Evolutionary conservation across 2,113 vertebrate species (phyloP), one percentile per base, ranked within the genome.

Genomic region (Trematocara marginatum): DNA sequence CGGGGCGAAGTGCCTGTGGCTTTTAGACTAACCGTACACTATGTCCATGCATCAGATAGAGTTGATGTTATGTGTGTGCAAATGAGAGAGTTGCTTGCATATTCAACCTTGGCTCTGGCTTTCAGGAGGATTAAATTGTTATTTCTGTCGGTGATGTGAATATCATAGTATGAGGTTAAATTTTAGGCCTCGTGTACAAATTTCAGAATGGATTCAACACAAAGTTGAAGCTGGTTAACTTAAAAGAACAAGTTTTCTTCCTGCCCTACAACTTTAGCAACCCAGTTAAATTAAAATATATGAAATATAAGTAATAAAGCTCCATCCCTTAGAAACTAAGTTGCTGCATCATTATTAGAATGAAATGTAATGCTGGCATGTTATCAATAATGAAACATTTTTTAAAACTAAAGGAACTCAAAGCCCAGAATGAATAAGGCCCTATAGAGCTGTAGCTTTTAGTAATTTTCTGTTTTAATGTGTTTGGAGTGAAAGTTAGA

Each of bases 1-100:
- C 40, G 53, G 92, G 91, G 38, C 71, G 82, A 94, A 92, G 90
- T 86, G 90, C 86, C 88, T 89, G 92, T 31, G 92, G 94, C 86
- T 94, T 94, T 84, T 51, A 42, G 76, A 93, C 91, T 86, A 90
- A 86, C 53, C 42, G 57, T 91, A 83, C 9, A 52, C 86, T 76
- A 15, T 59, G 84, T 87, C 88, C 76, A 83, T 79, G 76, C 85
- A 82, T 90, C 86, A 83, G 86, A 91, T 71, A 23, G 87, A 91
- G 88, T 64, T 86, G 51, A 83, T 56, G 74, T 89, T 87, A 85
- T 82, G 88, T 92, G 89, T 80, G 78, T 87, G 83, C 86, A 91
- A 92, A 92, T 92, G 90, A 93, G 80, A 92, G 85, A 91, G 82
- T 49, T 84, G 84, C 87, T 79, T 2, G 31, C 10, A 78, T 78